Evolutionary conservation across 2,888 invertebrate species (phyloP), one percentile per base, ranked within the genome.

Genomic region (Cyclophora albipunctata): DNA sequence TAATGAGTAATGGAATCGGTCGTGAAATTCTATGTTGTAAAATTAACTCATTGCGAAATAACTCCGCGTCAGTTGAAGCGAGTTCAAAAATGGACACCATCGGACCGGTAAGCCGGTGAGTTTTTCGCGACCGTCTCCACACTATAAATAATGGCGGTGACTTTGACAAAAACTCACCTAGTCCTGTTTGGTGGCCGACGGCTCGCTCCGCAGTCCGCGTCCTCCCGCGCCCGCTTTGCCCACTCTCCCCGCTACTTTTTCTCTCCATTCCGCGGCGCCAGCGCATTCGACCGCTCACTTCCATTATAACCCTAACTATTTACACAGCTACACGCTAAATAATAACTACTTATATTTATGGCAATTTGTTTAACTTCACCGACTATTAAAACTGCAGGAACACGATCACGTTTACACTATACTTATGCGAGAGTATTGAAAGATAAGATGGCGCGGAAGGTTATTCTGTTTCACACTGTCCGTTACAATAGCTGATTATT

Each of bases 121-220:
- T 88, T 88, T 88, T 88, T 88, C 88, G 87, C 87, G 78, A 82
- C 83, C 75, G 87, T 88, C 88, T 87, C 87, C 84, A 78, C 84
- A 80, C 82, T 84, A 88, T 88, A 88, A 87, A 88, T 87, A 88
- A 88, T 86, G 84, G 79, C 82, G 83, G 77, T 78, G 81, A 78
- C 85, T 86, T 85, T 88, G 88, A 85, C 84, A 88, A 88, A 88
- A 88, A 88, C 88, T 88, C 62, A 88, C 88, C 88, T 87, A 88
- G 84, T 83, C 86, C 73, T 84, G 87, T 84, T 83, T 72, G 78
- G 85, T 83, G 82, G 84, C 77, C 83, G 82, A 77, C 81, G 71
- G 83, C 83, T 78, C 84, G 78, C 80, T 71, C 79, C 71, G 78
- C 76, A 69, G 70, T 62, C 65, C 60, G 57, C 60, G 53, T 56